phyloP scores from a whole-genome alignment of 1,140 invertebrate species.

The Phymastichus coffea region DNA sequence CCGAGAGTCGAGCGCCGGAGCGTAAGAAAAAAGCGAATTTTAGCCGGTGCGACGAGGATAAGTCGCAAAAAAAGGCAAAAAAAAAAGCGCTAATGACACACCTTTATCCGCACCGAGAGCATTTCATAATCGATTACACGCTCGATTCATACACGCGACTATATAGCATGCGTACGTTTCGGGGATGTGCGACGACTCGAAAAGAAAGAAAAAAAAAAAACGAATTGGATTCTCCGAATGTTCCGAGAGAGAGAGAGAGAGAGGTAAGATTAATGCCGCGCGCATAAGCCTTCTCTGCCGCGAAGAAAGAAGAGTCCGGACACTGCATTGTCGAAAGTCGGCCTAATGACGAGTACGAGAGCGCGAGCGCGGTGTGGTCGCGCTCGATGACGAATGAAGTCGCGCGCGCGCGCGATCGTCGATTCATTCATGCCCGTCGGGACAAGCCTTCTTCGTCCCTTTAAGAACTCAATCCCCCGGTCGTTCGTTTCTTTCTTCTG shows the following conservation, averaged over 20 bases:
- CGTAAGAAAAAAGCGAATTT: slow-evolving; percentile 10
- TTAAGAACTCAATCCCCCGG: not conserved
- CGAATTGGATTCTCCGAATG: slow-evolving; percentile 46
- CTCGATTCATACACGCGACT: too few species aligned
- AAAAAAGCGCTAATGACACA: slow-evolving; percentile 8
- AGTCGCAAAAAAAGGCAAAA: not conserved
- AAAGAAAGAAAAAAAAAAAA: slow-evolving; percentile 39
- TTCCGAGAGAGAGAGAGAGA: too few species aligned
- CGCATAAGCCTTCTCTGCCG: too few species aligned
- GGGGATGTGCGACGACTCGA: slow-evolving; percentile 31
- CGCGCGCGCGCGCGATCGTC: slow-evolving; percentile 1
- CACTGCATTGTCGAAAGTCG: slow-evolving; percentile 18
- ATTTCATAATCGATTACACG: too few species aligned
- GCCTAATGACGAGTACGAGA: slow-evolving; percentile 24
- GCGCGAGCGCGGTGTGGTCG: too few species aligned
- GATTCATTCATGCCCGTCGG: slow-evolving; percentile 8
- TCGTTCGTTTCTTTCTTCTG: too few species aligned
- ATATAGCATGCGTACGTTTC: too few species aligned
- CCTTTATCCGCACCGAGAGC: too few species aligned
- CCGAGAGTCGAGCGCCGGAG: too few species aligned
- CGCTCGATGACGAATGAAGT: slow-evolving; percentile 27
- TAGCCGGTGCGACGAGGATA: slow-evolving; percentile 5
- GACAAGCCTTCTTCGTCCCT: too few species aligned
- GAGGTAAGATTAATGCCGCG: slow-evolving; percentile 40
- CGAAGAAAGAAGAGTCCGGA: slow-evolving; percentile 3